Percentiles rank a stretch among this genome's conserved stretches.
phyloP scores from a whole-genome alignment of 2,888 invertebrate species.

The Chaitophorus viminalis region DNA sequence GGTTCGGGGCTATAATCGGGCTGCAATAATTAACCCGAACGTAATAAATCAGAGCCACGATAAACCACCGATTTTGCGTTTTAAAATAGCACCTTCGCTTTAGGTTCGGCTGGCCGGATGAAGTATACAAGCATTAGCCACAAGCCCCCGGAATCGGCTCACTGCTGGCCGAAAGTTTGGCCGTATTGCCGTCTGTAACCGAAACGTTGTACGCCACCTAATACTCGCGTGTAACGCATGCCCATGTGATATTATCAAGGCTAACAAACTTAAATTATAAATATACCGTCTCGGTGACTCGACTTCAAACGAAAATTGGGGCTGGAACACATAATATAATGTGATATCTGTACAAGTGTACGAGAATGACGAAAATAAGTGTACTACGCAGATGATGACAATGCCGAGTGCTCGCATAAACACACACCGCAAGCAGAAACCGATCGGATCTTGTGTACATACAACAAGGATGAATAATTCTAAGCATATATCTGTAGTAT shows the following conservation, averaged over 20 bases:
- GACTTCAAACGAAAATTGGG: neutral
- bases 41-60: constrained; percentile 55
- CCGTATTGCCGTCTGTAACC: constrained; percentile 23
- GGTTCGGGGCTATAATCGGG: constrained; percentile 49
- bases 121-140: no score
- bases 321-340: neutral
- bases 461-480: no score
- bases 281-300: neutral
- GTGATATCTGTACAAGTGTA: no score
- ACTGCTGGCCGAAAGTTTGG: constrained; percentile 40
- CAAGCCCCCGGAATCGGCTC: constrained; percentile 36
- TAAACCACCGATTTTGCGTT: constrained; percentile 59
- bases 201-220: neutral
- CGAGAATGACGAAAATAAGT: neutral
- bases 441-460: no score
- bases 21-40: constrained; percentile 57
- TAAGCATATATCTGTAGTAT: no score
- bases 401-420: neutral
- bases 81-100: constrained; percentile 52
- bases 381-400: neutral
- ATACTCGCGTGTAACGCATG: neutral
- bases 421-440: no score
- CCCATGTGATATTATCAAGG: constrained; percentile 26
- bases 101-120: constrained; percentile 36
- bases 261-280: neutral